phyloP scores from a whole-genome alignment of 1,140 invertebrate genomes.

The Lepidurus arcticus region DNA sequence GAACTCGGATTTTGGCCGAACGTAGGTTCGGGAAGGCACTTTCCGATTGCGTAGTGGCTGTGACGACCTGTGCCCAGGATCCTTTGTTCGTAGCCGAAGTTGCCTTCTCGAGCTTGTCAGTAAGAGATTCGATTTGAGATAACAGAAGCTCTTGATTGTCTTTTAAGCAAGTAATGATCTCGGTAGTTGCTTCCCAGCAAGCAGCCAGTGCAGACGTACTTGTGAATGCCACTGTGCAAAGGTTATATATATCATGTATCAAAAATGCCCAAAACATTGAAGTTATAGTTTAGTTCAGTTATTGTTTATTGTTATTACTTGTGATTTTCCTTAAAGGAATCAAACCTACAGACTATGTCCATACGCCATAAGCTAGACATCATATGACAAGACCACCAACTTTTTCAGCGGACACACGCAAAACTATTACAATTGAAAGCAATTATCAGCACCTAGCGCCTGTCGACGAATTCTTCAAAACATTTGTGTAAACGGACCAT shows the following conservation, averaged over 20 bases:
- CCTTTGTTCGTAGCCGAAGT: not conserved
- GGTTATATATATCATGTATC: no score
- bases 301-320: no score
- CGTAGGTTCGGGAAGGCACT: not conserved
- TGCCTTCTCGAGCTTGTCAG: constrained; percentile 3
- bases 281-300: no score
- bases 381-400: not conserved
- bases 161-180: no score
- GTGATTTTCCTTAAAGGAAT: not conserved
- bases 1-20: not conserved
- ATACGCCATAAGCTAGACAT: not conserved
- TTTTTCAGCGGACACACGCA: not conserved
- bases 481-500: not conserved
- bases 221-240: no score
- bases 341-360: not conserved
- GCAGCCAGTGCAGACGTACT: no score
- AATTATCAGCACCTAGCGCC: not conserved
- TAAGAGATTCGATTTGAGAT: no score
- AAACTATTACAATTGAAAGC: not conserved
- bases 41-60: not conserved
- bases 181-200: no score
- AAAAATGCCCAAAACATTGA: no score
- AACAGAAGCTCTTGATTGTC: no score
- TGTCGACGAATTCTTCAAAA: not conserved
- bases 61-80: not conserved